Evolutionary conservation across 2,888 invertebrate genomes (phyloP), one percentile per base, ranked within the genome.

Genomic region (Sceliomorpha sp.): DNA sequence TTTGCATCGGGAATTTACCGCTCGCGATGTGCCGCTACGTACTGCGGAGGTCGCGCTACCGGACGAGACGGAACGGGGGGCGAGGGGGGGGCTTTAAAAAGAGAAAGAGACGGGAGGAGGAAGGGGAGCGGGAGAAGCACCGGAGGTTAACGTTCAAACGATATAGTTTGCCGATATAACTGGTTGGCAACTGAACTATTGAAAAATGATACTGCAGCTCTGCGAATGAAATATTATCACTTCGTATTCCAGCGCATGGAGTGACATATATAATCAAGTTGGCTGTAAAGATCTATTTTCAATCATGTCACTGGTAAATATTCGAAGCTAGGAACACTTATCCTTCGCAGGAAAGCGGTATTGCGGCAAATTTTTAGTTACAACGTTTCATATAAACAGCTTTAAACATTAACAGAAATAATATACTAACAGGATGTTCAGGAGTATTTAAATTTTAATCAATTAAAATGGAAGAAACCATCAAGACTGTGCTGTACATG

Each of bases 1-100:
- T 86, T 87, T 86, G 85, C 85, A 86, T 85, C 68, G 77, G 69
- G 79, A 85, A 86, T 86, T 85, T 86, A 85, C 74, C 69, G 75
- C 71, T 74, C 31, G 73, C 77, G 73, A 74, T 75, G 78, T 66
- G 67, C 59, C 36, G 29, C 47, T 29, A 29, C 39, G 45, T 51
- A 51, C 48, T 42, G n/a, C 20, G 42, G 50, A 26, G 17, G 40
- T 31, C 27, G 27, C 31, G 27, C 31, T 13, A 14, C 20, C 50
- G 58, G 47, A 68, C 53, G 50, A 45, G 59, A 44, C 58, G 17
- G 36, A 17, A 40, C 10, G 47, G 32, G 34, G 56, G 58, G 60
- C 53, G 17, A 34, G 13, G 39, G 8, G 47, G 32, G 34, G 56
- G 58, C 56, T 48, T 51, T 26, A 36, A 44, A 37, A 53, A 62